phyloP scores from a whole-genome alignment of 1,140 invertebrate species.

The Diploscapter pachys region DNA sequence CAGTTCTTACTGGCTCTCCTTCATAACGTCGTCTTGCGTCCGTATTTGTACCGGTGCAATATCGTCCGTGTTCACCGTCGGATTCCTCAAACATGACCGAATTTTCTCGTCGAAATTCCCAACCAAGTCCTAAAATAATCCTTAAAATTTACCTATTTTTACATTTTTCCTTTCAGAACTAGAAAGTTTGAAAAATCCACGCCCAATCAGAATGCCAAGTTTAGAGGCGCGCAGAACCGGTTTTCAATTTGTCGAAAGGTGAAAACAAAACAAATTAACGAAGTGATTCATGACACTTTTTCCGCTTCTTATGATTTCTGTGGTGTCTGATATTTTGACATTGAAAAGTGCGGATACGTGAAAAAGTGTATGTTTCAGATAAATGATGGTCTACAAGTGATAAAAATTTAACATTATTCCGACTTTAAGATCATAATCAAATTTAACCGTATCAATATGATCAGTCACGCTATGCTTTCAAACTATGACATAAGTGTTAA shows the following conservation, averaged over 20 bases:
- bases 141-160: neutral
- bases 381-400: too few species aligned
- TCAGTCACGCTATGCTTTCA: too few species aligned
- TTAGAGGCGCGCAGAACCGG: constrained; percentile 32
- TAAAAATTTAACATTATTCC: too few species aligned
- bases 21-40: constrained; percentile 97
- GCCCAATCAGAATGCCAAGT: neutral
- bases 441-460: too few species aligned
- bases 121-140: constrained; percentile 90
- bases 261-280: constrained; percentile 13
- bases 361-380: too few species aligned
- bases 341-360: too few species aligned
- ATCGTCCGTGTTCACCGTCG: constrained; percentile 91
- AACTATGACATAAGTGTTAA: too few species aligned
- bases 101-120: constrained; percentile 95
- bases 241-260: constrained; percentile 27
- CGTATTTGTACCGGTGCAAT: constrained; percentile 94
- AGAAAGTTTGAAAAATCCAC: constrained; percentile 69
- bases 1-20: constrained; percentile 94
- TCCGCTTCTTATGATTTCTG: too few species aligned
- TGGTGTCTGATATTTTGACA: too few species aligned
- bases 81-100: constrained; percentile 83
- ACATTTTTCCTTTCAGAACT: neutral
- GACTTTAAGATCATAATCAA: too few species aligned
- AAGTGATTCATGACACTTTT: too few species aligned